Conservation (phyloP, 2,888 invertebrate genomes). For the Diogma glabrata region DNA sequence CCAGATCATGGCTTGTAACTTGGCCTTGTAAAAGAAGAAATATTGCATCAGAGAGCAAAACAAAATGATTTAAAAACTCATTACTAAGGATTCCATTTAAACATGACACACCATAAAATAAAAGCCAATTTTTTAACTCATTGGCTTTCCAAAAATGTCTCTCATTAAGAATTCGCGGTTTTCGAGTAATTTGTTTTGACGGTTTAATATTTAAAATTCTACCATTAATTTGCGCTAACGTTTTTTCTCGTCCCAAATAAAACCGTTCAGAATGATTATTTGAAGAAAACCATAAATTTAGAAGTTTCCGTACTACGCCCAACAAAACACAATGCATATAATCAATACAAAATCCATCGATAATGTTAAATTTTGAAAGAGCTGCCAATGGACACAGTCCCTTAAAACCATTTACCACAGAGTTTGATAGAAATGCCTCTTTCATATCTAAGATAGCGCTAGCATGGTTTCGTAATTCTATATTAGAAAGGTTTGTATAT, state of each 20-base stretch:
- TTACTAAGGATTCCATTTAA: background rate
- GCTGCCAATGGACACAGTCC: slow-evolving; percentile 7
- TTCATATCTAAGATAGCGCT: background rate
- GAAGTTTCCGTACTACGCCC: slow-evolving; percentile 2
- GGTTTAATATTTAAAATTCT: background rate
- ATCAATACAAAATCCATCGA: slow-evolving; percentile 3
- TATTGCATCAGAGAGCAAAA: background rate
- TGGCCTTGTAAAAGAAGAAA: background rate
- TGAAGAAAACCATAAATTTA: background rate
- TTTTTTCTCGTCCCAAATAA: background rate
- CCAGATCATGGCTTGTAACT: background rate
- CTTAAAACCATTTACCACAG: background rate
- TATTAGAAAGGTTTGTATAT: background rate
- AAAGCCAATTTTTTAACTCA: background rate
- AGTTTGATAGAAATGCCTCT: background rate
- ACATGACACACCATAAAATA: background rate
- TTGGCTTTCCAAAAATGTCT: slow-evolving; percentile 2
- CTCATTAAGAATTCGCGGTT: background rate
- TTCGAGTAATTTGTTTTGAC: background rate
- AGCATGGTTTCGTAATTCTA: background rate
- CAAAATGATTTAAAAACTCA: background rate
- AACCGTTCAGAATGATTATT: background rate
- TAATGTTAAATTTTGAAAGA: background rate
- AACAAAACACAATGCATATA: slow-evolving; percentile 5
- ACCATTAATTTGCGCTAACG: background rate